A percentile compares a stretch with the other conserved stretches of the same genome.
Conservation (phyloP, 2,797 vertebrate genomes). For the Podarcis lilfordi region DNA sequence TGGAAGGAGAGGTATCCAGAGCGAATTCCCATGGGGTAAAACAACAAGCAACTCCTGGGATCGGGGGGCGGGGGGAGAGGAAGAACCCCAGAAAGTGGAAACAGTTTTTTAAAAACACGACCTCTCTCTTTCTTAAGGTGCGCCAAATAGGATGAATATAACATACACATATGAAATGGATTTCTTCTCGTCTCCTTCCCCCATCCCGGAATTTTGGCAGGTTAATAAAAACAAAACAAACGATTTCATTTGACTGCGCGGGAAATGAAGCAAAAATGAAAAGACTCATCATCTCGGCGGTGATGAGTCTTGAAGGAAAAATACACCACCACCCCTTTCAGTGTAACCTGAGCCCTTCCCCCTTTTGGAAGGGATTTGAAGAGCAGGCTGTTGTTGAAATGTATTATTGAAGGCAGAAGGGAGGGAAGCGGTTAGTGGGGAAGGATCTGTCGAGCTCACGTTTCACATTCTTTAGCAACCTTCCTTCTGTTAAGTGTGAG, state of each 20-base stretch:
- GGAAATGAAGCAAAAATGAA: neutral
- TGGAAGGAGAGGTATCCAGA: neutral
- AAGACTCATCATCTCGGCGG: neutral
- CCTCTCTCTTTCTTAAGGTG: neutral
- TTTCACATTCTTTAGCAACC: slow-evolving; percentile 29
- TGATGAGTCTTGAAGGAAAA: neutral
- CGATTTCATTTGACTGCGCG: neutral
- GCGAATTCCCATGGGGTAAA: neutral
- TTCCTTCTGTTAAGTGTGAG: neutral
- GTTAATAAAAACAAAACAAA: neutral
- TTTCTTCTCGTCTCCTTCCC: too few species aligned
- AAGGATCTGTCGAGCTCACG: neutral
- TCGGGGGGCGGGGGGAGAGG: too few species aligned
- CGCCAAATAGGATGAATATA: neutral
- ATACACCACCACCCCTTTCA: neutral
- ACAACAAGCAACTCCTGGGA: neutral
- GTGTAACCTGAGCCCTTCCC: slow-evolving; percentile 9
- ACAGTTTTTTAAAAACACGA: neutral
- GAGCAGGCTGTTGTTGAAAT: neutral
- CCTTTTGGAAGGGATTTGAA: neutral
- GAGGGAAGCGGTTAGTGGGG: neutral
- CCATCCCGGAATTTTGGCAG: neutral
- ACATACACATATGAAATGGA: neutral
- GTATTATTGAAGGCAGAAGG: slow-evolving; percentile 2
- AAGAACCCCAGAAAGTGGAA: neutral